Evolutionary conservation across 1,140 invertebrate species (phyloP), one percentile per base, ranked within the genome.

Genomic region (Cydia amplana): DNA sequence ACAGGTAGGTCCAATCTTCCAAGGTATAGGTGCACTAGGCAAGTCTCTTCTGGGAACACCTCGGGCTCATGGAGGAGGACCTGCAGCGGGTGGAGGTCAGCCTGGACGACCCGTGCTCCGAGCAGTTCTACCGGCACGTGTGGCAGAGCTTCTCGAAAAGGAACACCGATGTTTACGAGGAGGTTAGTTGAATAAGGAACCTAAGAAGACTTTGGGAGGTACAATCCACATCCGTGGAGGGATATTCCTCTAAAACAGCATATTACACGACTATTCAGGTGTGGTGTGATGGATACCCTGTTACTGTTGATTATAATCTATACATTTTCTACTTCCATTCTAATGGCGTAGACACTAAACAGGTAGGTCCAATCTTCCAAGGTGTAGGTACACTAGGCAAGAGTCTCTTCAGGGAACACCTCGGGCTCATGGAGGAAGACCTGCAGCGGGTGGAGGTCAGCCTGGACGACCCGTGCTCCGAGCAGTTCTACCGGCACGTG

Each of bases 391-490:
- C 28, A 4, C 4, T 28, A n/a, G 28, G 28, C 1, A 28, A 96
- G 85, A 96, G 96, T 63, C 89, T 99, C 23, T 99, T 99, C 89
- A 94, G 96, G 78, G 98, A 99, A 91, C 98, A 99, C 93, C 94
- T 99, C 40, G 97, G 94, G 14, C 85, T 95, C 16, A 84, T 96
- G 55, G 94, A 94, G 4, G 86, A 87, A 6, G 93, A 94, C 84
- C 82, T 93, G 72, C 72, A 88, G 76, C 67, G 90, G 75, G 79
- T 91, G 1, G 87, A 94, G 6, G 83, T 95, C 23, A 93, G 95
- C 79, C 89, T 98, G 1, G 94, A 94, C 40, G 97, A 98, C 92
- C 96, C 96, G 0, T 94, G 96, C 43, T 94, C 91, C 78, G 94
- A 96, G 78, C 87, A 95, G 32, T 98, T 99, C 91, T 99, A 97